Percentiles rank a stretch among this genome's conserved stretches.
phyloP scores from a whole-genome alignment of 2,888 invertebrate genomes.

The Herminia tarsipennalis region DNA sequence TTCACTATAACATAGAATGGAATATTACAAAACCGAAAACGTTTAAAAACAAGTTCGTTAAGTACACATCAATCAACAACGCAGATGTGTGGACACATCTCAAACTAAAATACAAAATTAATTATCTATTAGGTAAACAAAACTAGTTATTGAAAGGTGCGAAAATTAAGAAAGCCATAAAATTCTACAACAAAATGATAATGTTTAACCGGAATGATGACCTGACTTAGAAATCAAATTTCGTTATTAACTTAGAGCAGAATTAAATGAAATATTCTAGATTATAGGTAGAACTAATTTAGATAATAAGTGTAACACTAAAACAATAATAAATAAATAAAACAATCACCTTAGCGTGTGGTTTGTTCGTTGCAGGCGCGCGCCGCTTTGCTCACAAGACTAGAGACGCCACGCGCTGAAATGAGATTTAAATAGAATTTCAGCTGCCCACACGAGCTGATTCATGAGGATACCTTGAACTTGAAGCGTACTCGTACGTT shows the following conservation, averaged over 20 bases:
- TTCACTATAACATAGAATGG: no score
- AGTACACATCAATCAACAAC: no score
- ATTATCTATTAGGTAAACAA: no score
- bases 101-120: no score
- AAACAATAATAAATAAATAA: constrained; percentile 25
- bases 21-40: no score
- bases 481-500: constrained; percentile 53
- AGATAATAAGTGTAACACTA: constrained; percentile 11
- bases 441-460: constrained; percentile 76
- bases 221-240: no score
- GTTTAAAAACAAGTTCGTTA: no score
- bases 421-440: constrained; percentile 81
- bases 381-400: constrained; percentile 76
- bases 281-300: not conserved
- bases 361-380: constrained; percentile 81
- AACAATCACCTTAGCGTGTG: constrained; percentile 46
- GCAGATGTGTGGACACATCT: no score
- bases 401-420: constrained; percentile 53
- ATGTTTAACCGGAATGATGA: no score
- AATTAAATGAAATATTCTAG: not conserved
- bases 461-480: constrained; percentile 80
- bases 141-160: no score
- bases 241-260: not conserved
- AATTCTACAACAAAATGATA: no score
- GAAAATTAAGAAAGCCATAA: no score